These are phyloP conservation scores for Pedetes capensis DNA, from an alignment of 2,113 vertebrate species.

Conservation along the genomic window DNA sequence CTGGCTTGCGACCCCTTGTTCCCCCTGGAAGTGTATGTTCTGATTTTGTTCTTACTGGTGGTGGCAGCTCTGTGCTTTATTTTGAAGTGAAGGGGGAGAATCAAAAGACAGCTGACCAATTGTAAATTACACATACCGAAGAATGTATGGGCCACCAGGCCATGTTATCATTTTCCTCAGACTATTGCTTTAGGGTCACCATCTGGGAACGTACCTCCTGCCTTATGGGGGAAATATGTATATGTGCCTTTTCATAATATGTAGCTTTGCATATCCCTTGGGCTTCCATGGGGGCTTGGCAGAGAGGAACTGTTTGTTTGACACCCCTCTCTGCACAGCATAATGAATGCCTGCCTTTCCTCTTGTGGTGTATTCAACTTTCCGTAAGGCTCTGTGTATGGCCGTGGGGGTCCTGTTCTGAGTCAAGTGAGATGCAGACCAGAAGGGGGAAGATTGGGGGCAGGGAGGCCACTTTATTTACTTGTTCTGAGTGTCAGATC, in stretches of 20 bases:
- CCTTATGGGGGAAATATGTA: not conserved
- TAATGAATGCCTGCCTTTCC: not conserved
- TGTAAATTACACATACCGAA: not conserved
- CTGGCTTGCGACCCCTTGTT: conserved; percentile 47
- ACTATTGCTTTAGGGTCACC: not conserved
- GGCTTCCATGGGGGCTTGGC: not conserved
- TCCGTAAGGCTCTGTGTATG: not conserved
- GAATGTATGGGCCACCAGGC: not conserved
- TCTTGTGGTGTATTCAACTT: not conserved
- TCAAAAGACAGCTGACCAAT: not conserved
- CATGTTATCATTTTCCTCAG: not conserved
- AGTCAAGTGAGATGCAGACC: not conserved
- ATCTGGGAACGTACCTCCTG: conserved; percentile 25
- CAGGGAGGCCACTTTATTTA: not conserved
- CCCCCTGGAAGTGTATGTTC: conserved; percentile 56
- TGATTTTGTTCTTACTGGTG: conserved; percentile 68
- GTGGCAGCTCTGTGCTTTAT: conserved; percentile 53
- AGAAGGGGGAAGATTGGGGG: not conserved
- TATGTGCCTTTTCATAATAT: not conserved
- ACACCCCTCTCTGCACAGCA: not conserved
- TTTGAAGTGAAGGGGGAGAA: not conserved
- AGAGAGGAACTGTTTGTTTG: not conserved
- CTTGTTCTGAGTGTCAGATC: not conserved
- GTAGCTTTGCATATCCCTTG: not conserved
- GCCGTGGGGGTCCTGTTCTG: too few relatives aligned